Evolutionary conservation across 2,113 vertebrate genomes (phyloP).

Genomic region (Crotalus viridis): DNA sequence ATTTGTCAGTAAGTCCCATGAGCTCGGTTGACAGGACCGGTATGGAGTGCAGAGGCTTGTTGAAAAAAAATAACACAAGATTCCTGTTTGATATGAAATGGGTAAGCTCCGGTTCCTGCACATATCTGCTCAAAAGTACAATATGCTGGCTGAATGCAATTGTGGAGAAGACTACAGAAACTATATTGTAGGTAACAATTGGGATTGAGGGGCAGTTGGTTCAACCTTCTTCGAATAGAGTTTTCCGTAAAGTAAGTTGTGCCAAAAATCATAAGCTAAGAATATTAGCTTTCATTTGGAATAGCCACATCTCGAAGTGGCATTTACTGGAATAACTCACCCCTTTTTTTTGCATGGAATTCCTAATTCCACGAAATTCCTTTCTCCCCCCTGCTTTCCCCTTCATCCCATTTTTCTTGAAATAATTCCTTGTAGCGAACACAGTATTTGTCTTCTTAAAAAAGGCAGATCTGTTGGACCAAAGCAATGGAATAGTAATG

Average conservation of each 20-base stretch:
- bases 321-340: not conserved
- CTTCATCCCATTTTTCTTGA: not conserved
- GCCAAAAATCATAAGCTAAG: not conserved
- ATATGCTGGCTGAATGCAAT: not conserved
- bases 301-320: not conserved
- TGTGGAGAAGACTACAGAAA: not conserved
- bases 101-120: not conserved
- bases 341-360: not conserved
- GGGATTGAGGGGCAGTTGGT: not conserved
- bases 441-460: not conserved
- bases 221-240: not conserved
- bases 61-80: not conserved
- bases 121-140: not conserved
- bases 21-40: not conserved
- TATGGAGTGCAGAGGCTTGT: not conserved
- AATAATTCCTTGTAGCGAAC: not conserved
- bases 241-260: not conserved
- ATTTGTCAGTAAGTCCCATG: not conserved
- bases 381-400: not conserved
- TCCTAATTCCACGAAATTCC: not conserved
- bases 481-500: not conserved
- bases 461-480: not conserved
- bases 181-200: not conserved
- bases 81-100: not conserved
- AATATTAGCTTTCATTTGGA: not conserved